Conservation (phyloP, 2,113 vertebrate genomes). For the Gavia stellata region DNA sequence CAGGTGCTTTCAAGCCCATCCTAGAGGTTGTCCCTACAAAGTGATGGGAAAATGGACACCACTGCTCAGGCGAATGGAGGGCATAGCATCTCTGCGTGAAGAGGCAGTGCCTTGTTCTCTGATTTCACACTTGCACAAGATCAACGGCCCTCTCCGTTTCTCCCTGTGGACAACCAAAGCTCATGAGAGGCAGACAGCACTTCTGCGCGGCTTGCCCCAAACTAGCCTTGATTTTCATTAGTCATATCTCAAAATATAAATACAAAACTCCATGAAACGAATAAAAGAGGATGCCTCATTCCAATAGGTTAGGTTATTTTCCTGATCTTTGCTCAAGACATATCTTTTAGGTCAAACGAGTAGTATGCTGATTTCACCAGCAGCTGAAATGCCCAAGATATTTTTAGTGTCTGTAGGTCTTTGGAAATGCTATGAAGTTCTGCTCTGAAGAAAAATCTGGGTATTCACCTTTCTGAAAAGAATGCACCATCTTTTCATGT, state of each 20-base stretch:
- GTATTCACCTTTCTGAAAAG: constrained; percentile 62
- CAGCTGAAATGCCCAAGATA: neutral
- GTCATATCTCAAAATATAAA: neutral
- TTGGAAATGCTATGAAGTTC: neutral
- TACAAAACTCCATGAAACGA: neutral
- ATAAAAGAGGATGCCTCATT: neutral
- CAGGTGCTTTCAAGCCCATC: neutral
- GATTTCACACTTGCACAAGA: neutral
- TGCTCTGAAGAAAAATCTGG: constrained; percentile 33
- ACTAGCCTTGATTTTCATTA: neutral
- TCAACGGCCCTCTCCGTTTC: neutral
- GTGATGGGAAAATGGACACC: neutral
- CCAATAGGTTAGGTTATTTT: neutral
- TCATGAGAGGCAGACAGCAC: neutral
- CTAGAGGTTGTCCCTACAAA: neutral
- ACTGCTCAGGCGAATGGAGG: neutral
- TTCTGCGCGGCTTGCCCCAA: neutral
- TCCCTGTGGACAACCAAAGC: neutral
- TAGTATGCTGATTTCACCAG: neutral
- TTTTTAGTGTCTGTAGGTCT: neutral
- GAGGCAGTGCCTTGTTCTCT: neutral
- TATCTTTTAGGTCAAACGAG: neutral
- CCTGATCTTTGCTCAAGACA: neutral
- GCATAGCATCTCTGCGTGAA: neutral
- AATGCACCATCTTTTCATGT: constrained; percentile 76